Conservation (phyloP, 2,888 invertebrate genomes). For the Tubiluchus corallicola region DNA sequence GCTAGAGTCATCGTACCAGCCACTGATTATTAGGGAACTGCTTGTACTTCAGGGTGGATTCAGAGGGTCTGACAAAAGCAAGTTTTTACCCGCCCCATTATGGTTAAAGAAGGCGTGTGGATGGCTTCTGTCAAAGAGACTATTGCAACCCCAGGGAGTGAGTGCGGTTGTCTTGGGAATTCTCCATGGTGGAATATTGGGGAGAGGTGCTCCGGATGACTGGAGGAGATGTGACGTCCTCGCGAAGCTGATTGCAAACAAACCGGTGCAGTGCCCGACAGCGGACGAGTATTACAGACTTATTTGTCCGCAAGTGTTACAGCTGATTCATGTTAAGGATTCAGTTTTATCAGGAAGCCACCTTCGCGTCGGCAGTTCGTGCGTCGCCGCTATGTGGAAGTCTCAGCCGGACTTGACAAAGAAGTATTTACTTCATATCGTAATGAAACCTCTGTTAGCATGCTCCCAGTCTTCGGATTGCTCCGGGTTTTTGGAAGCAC, state of each 20-base stretch:
- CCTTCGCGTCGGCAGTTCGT: background rate
- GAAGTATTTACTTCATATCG: background rate
- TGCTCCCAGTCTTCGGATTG: background rate
- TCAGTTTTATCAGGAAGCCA: background rate
- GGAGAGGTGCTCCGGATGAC: background rate
- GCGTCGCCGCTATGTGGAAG: background rate
- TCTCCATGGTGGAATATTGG: too few relatives aligned
- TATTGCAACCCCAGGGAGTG: background rate
- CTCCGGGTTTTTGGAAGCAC: background rate
- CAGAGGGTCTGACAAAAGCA: background rate
- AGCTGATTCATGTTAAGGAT: background rate
- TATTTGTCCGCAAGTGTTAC: background rate
- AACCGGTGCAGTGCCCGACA: background rate
- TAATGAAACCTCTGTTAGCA: background rate
- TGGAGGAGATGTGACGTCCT: background rate
- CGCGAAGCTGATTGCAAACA: background rate
- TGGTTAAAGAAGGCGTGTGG: background rate
- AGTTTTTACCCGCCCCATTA: background rate
- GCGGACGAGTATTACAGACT: background rate
- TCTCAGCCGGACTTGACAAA: background rate
- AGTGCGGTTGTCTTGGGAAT: background rate
- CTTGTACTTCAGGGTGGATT: background rate
- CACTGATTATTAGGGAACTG: background rate
- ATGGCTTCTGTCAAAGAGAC: background rate
- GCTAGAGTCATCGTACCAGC: background rate